Percentiles rank a stretch among this genome's conserved stretches.
Evolutionary conservation across 2,113 vertebrate species (phyloP).

Genomic region (Brachyhypopomus gauderio): DNA sequence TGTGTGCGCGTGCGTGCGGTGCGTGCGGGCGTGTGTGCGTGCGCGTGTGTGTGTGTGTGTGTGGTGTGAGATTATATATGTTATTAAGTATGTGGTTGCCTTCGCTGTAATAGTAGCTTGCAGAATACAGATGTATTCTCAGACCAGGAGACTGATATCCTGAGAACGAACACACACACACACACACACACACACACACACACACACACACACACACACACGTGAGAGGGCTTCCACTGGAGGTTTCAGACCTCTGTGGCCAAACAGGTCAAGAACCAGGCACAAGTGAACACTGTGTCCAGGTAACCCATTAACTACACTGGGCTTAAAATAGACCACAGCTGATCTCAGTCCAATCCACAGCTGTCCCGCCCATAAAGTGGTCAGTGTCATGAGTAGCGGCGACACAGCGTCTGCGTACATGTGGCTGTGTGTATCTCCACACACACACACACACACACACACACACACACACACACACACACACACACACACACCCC

Average conservation of each 20-base stretch:
- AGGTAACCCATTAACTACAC: background rate
- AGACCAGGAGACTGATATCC: conserved; percentile 19
- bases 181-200: conserved; percentile 1
- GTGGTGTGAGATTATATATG: background rate
- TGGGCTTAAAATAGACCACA: background rate
- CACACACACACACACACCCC: no score
- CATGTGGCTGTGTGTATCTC: no score
- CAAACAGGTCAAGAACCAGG: background rate
- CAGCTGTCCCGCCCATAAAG: background rate
- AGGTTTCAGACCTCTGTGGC: background rate
- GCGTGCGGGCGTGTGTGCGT: background rate
- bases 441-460: no score
- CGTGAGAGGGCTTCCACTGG: background rate
- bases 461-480: no score
- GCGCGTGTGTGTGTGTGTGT: background rate
- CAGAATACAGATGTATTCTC: conserved; percentile 30
- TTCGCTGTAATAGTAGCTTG: conserved; percentile 44
- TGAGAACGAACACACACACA: background rate
- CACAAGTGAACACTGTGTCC: background rate
- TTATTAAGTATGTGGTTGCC: conserved; percentile 46
- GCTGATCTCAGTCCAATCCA: background rate
- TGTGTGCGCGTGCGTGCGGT: background rate
- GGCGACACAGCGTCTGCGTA: background rate
- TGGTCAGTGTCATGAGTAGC: background rate
- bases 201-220: conserved; percentile 14